phyloP scores from a whole-genome alignment of 2,797 vertebrate species.

The Alectoris magna region DNA sequence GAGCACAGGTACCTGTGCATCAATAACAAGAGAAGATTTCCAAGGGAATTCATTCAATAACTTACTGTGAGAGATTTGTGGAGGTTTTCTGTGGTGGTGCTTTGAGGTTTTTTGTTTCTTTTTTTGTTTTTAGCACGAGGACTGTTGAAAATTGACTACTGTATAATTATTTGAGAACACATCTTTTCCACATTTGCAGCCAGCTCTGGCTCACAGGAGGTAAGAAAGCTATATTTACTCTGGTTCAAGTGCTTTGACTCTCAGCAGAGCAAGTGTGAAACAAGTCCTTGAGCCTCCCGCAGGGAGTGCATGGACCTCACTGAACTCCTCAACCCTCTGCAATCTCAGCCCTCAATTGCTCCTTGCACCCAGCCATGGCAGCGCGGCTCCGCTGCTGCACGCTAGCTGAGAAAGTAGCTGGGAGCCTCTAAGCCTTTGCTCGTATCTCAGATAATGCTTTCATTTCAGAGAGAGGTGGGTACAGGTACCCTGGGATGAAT shows the following conservation, averaged over 20 bases:
- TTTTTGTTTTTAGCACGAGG: neutral
- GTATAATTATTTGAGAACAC: constrained; percentile 2
- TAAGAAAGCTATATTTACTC: neutral
- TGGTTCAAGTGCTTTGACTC: constrained; percentile 3
- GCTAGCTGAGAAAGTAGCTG: neutral
- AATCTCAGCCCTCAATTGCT: neutral
- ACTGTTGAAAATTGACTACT: neutral
- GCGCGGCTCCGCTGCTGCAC: rapidly evolving
- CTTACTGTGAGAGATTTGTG: neutral
- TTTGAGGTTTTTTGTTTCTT: neutral
- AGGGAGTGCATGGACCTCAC: neutral
- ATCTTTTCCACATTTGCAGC: neutral
- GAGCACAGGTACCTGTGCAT: neutral
- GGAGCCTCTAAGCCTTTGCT: constrained; percentile 20
- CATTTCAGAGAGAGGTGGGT: constrained; percentile 49
- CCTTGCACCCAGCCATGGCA: neutral
- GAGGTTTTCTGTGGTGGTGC: no score
- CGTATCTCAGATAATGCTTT: neutral
- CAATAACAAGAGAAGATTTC: neutral
- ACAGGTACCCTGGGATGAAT: constrained; percentile 67
- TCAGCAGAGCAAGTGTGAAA: neutral
- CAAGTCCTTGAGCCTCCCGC: neutral
- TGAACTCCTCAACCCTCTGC: neutral
- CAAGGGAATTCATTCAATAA: constrained; percentile 12
- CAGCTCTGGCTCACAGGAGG: neutral